Base-by-base conservation (phyloP, 2,797 vertebrate species). In the Pseudomugil tenellus region DNA sequence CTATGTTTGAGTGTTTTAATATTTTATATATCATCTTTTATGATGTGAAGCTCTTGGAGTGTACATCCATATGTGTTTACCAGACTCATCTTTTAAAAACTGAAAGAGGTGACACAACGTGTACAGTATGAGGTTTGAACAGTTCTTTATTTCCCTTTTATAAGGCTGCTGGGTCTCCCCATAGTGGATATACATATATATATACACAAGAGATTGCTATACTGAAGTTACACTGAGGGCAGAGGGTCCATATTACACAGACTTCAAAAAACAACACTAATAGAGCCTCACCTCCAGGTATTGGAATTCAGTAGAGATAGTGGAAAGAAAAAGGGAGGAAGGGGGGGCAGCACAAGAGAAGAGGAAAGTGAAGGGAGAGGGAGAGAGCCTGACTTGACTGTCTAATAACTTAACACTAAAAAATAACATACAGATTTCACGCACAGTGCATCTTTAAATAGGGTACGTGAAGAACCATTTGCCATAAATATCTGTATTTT, bases 101-200 rank as follows among this genome's bases (percentile, higher is more conserved):
- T 31, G 54, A 80, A 79, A 83, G 43, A 84, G 55, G 77, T 57
- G 67, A 25, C 60, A 58, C 76, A 70, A 16, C 29, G 39, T 84
- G 72, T 84, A 82, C 63, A 83, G 52, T 79, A 73, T 82, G 87
- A 92, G 90, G 89, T 92, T 92, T 92, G 86, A 90, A 92, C 91
- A 94, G 92, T 93, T 93, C 87, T 95, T 95, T 95, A 94, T 94
- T 93, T 93, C 93, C 91, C 91, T 93, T 94, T 92, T 84, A 93
- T 94, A 94, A 92, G 92, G 93, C 92, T 92, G 93, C 90, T 93
- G 91, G 91, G 90, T 93, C 84, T 92, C 90, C 88, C 91, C 91
- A 90, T 92, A 81, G 89, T 93, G 91, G 91, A 92, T 94, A 93
- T 93, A 93, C 89, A 91, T 92, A 87, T 90, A 94, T 91, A 91